Conservation (phyloP, 2,888 invertebrate species). For the Tromatobia lineatoria region DNA sequence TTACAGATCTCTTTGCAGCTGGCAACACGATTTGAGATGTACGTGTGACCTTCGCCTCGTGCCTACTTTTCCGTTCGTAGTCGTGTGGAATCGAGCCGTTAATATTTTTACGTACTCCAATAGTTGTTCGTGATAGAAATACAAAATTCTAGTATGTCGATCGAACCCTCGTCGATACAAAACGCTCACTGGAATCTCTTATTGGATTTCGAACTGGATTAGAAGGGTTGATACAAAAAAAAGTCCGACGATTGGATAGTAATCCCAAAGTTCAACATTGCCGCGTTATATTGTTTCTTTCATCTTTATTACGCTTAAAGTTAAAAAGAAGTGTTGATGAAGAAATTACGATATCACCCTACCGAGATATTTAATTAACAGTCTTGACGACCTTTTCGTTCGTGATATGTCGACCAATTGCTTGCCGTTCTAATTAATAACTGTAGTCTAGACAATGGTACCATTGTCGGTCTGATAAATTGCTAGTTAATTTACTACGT, state of each 20-base stretch:
- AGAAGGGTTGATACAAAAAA: conserved; percentile 2
- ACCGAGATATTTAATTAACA: conserved; percentile 9
- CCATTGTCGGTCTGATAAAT: not conserved
- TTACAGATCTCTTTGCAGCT: conserved; percentile 42
- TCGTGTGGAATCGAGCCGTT: conserved; percentile 10
- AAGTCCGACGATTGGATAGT: not conserved
- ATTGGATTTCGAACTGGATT: not conserved
- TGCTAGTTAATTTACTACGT: not conserved
- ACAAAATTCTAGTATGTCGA: conserved; percentile 2
- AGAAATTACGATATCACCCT: not conserved
- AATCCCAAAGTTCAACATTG: not conserved
- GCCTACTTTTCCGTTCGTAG: conserved; percentile 2
- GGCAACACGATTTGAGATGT: conserved; percentile 41
- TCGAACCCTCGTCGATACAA: conserved; percentile 2
- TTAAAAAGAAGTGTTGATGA: not conserved
- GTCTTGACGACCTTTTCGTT: not conserved
- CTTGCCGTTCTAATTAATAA: not conserved
- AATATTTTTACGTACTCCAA: conserved; percentile 17
- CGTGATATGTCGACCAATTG: not conserved
- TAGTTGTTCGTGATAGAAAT: not conserved
- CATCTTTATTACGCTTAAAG: not conserved
- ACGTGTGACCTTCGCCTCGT: conserved; percentile 44
- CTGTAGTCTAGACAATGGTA: conserved; percentile 4
- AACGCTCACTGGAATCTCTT: conserved; percentile 19
- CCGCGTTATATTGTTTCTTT: not conserved